phyloP scores from a whole-genome alignment of 2,797 vertebrate species.

The Micrastur ruficollis region DNA sequence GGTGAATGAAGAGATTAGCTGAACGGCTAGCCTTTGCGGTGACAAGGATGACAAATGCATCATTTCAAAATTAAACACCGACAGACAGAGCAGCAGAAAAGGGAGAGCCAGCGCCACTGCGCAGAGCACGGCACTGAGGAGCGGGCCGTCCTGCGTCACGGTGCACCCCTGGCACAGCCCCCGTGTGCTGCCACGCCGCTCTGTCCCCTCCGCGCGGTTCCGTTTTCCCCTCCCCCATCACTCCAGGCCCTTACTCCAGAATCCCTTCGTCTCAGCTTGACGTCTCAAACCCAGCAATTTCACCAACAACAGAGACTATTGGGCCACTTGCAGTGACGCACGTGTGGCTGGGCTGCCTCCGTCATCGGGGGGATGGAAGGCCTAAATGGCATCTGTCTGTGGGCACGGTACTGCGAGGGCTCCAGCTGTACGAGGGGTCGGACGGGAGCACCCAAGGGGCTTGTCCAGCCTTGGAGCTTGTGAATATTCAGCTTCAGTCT shows the following conservation, averaged over 20 bases:
- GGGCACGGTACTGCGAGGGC: rapidly evolving
- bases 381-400: not conserved
- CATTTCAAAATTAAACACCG: not conserved
- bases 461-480: not conserved
- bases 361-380: not conserved
- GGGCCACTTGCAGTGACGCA: not conserved
- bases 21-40: not conserved
- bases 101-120: not conserved
- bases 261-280: not conserved
- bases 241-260: not conserved
- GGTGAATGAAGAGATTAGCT: not conserved
- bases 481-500: not conserved
- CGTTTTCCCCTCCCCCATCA: not conserved
- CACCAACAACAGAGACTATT: not conserved
- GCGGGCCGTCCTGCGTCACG: rapidly evolving
- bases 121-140: not conserved
- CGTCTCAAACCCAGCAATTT: not conserved
- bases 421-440: not conserved
- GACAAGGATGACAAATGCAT: not conserved
- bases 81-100: not conserved
- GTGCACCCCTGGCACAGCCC: not conserved
- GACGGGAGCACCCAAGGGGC: not conserved
- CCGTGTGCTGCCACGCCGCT: not conserved
- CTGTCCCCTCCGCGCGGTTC: rapidly evolving
- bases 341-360: not conserved